Conservation (phyloP, 2,888 invertebrate genomes). For the Drosophila paracracens region DNA sequence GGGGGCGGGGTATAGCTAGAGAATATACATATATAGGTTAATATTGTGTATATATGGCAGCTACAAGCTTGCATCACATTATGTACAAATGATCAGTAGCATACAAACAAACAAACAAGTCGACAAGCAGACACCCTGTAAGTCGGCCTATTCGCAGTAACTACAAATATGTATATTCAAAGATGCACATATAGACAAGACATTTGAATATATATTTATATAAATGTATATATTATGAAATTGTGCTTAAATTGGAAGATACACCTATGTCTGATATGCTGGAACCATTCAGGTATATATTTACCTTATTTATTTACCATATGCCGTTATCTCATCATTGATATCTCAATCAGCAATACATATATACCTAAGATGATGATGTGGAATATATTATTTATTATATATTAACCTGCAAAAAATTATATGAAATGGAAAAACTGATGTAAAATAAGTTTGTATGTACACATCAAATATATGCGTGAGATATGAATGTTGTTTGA, state of each 20-base stretch:
- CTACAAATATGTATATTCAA: neutral
- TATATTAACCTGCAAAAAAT: neutral
- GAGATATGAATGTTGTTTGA: neutral
- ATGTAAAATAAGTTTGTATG: neutral
- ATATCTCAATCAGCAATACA: neutral
- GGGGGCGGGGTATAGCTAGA: neutral
- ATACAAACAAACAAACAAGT: slow-evolving; percentile 1
- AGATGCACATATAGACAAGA: neutral
- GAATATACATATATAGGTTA: slow-evolving; percentile 4
- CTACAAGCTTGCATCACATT: slow-evolving; percentile 44
- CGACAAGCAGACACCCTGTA: slow-evolving; percentile 22
- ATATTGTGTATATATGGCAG: slow-evolving; percentile 13
- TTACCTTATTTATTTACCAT: neutral
- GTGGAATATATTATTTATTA: neutral
- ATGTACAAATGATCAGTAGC: slow-evolving; percentile 22
- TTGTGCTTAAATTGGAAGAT: neutral
- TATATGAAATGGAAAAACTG: neutral
- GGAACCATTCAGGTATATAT: neutral
- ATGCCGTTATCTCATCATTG: neutral
- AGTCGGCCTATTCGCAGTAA: neutral
- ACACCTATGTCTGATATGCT: neutral
- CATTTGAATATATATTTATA: neutral
- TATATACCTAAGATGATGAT: neutral
- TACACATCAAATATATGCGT: neutral
- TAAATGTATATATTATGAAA: neutral